A percentile compares a stretch with the other conserved stretches of the same genome.
Conservation (phyloP, 2,797 vertebrate species). For the Gymnoscopelus microlampas region DNA sequence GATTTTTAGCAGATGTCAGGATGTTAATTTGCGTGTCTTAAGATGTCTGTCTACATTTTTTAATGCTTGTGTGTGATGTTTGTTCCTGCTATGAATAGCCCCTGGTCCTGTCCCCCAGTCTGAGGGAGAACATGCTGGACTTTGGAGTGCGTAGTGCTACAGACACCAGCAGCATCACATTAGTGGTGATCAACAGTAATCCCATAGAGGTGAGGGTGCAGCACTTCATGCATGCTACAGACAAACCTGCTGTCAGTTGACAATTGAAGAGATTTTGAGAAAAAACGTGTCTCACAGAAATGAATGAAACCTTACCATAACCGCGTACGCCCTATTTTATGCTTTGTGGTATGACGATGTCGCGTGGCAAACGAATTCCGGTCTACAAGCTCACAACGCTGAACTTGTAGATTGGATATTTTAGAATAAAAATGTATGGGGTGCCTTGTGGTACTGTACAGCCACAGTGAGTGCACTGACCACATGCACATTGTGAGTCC, state of each 20-base stretch:
- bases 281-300: no score
- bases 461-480: no score
- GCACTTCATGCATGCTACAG: neutral
- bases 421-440: no score
- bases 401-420: no score
- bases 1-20: neutral
- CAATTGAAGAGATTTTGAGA: neutral
- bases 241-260: neutral
- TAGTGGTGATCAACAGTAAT: constrained; percentile 96
- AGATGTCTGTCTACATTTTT: neutral
- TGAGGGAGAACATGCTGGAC: constrained; percentile 90
- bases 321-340: no score
- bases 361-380: no score
- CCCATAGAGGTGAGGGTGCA: constrained; percentile 93
- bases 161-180: constrained; percentile 90
- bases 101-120: constrained; percentile 89
- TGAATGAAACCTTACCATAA: no score
- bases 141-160: constrained; percentile 94
- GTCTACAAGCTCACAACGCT: no score
- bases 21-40: neutral
- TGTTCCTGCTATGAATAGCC: constrained; percentile 78
- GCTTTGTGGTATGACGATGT: no score
- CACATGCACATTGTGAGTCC: no score
- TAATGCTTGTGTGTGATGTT: constrained; percentile 2
- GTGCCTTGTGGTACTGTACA: no score